These are phyloP conservation scores for Vulpes lagopus DNA, from an alignment of 2,113 vertebrate species.

Conservation along the genomic window DNA sequence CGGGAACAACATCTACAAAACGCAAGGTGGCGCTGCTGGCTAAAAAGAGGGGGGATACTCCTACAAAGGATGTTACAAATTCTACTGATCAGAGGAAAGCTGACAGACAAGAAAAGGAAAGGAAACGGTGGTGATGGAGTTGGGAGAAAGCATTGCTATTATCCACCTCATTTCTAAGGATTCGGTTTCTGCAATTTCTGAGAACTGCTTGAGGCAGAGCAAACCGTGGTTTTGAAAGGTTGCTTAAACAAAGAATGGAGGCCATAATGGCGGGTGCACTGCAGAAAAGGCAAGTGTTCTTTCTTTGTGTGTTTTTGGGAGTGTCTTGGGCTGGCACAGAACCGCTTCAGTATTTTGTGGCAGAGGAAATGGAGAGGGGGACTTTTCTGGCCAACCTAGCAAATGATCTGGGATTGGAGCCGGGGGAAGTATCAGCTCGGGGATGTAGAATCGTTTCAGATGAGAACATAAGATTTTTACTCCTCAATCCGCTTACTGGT, in stretches of 20 bases:
- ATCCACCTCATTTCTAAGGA: conserved; percentile 14
- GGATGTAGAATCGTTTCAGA: conserved; percentile 87
- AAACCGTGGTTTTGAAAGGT: background rate
- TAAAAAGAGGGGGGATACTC: conserved; percentile 24
- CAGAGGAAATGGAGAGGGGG: conserved; percentile 89
- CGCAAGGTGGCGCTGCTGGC: conserved; percentile 79
- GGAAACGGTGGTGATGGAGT: background rate
- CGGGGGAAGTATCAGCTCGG: conserved; percentile 86
- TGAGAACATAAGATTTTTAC: conserved; percentile 82
- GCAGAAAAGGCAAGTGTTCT: conserved; percentile 76
- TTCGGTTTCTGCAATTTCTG: background rate
- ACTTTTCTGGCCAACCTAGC: conserved; percentile 88
- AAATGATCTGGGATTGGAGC: conserved; percentile 87
- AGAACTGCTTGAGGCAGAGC: background rate
- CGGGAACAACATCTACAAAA: background rate
- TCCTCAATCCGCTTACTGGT: conserved; percentile 86
- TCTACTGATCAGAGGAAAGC: background rate
- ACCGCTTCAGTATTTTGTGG: conserved; percentile 64
- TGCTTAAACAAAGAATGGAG: conserved; percentile 51
- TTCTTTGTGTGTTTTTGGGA: conserved; percentile 73
- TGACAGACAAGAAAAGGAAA: background rate
- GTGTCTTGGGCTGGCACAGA: conserved; percentile 41
- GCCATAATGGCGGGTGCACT: background rate
- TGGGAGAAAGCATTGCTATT: background rate
- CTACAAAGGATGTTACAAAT: background rate